Evolutionary conservation across 2,113 vertebrate genomes (phyloP).

Genomic region (Ammospiza nelsoni): DNA sequence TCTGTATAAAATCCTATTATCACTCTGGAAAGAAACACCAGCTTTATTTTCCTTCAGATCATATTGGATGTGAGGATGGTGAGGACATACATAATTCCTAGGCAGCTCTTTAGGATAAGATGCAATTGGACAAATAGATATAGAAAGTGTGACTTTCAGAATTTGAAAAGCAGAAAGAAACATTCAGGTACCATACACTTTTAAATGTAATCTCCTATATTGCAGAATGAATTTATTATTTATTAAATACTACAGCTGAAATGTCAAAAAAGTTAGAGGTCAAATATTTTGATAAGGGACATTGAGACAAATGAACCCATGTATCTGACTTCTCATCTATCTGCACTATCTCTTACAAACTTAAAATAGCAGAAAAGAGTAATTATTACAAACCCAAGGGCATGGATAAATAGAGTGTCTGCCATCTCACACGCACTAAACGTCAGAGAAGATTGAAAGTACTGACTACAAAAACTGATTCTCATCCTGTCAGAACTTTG

Average conservation of each 20-base stretch:
- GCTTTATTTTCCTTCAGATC: background rate
- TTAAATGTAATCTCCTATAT: background rate
- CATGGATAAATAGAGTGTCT: background rate
- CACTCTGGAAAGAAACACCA: background rate
- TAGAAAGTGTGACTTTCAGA: background rate
- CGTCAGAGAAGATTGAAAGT: background rate
- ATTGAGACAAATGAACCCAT: background rate
- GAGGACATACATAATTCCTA: background rate
- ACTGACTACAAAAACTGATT: background rate
- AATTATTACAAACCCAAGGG: background rate
- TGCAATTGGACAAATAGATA: background rate
- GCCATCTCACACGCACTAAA: rapidly evolving
- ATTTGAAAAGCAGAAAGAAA: background rate
- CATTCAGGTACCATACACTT: background rate
- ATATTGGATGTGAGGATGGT: rapidly evolving
- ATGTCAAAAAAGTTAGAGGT: background rate
- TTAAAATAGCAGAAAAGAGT: background rate
- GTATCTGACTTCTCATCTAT: background rate
- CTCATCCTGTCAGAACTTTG: background rate
- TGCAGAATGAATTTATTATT: background rate
- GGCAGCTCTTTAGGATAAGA: background rate
- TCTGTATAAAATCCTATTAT: background rate
- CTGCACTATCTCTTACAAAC: background rate
- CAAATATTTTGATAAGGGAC: background rate
- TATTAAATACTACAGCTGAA: background rate